These are phyloP conservation scores for Drosophila demipolita DNA, from an alignment of 2,888 invertebrate species.

Conservation along the genomic window DNA sequence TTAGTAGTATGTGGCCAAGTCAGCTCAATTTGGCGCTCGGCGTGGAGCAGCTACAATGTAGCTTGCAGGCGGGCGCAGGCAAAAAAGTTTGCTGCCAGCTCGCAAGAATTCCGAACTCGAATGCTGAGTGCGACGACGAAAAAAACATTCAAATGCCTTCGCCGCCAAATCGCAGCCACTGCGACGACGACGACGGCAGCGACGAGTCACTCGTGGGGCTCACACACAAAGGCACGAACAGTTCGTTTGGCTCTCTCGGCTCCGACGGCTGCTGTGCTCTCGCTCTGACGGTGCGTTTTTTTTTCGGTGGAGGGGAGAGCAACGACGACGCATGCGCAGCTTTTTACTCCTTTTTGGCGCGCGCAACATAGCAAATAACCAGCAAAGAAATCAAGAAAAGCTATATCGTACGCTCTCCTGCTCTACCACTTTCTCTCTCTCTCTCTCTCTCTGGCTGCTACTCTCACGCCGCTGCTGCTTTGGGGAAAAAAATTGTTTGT, in stretches of 20 bases:
- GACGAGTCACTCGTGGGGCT: conserved; percentile 5
- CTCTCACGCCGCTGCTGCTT: conserved; percentile 17
- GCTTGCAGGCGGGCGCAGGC: conserved; percentile 42
- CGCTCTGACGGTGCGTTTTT: conserved; percentile 52
- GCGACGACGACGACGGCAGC: conserved; percentile 48
- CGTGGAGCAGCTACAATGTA: conserved; percentile 27
- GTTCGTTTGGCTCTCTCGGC: conserved; percentile 36
- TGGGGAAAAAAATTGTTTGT: conserved; percentile 71
- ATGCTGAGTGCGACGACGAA: conserved; percentile 83
- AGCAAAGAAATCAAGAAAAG: conserved; percentile 27
- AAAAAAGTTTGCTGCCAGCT: conserved; percentile 85
- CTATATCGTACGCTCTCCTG: conserved; percentile 24
- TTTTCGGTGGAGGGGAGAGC: conserved; percentile 19
- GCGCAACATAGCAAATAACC: conserved; percentile 34
- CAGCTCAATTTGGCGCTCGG: conserved; percentile 52
- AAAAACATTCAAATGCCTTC: conserved; percentile 84
- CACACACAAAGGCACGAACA: conserved; percentile 11
- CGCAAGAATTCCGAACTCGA: conserved; percentile 85
- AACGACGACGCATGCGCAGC: conserved; percentile 69
- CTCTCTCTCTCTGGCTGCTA: conserved; percentile 8
- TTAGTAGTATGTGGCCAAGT: conserved; percentile 38
- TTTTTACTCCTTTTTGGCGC: conserved; percentile 68
- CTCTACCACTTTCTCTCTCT: conserved; percentile 29
- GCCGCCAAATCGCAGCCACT: conserved; percentile 75
- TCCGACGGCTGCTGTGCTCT: conserved; percentile 44